Base-by-base conservation (phyloP, 2,113 vertebrate genomes). In the Brienomyrus longianalis region DNA sequence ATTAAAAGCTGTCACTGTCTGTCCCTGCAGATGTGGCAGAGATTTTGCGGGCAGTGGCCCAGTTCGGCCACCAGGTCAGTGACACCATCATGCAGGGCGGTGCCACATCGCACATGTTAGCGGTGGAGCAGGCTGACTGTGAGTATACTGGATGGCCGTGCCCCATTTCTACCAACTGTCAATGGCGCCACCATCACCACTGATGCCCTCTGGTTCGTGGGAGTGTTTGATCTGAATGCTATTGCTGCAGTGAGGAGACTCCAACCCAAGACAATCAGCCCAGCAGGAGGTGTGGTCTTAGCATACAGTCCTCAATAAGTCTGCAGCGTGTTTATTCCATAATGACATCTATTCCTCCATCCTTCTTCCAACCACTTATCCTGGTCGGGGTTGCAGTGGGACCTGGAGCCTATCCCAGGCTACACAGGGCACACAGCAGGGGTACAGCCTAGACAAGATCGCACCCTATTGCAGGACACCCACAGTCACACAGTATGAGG, bases 11-110 rank as follows among this genome's bases (percentile, higher is more conserved):
- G 17, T 48, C 6, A 21, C 31, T 89, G 23, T n/a, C 10, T 48
- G 88, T 13, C 48, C 1, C 84, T 74, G 0, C 93, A 99, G 98
- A 94, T 1, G 52, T 97, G 86, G 94, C 95, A n/a, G 94, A 95
- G 70, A 92, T 99, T 91, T 93, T 99, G 62, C 96, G 96, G 83
- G 96, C 95, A 0, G 93, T 99, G 89, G 95, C 96, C 88, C 97
- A 97, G 91, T 97, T 98, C 5, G 96, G 96, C 90, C 97, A 99
- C 95, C 93, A 98, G 91, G 94, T 98, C 92, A 96, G 98, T 0
- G 97, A 99, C 93, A 96, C 96, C 91, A 97, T 99, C 10, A 66
- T 97, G 80, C 97, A 99, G 35, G 97, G 98, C 23, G 97, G 97
- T 0, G 95, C 96, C 19, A 98, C 97, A 89, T 97, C 97, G 70